Evolutionary conservation across 2,888 invertebrate species (phyloP), one percentile per base, ranked within the genome.

Genomic region (Drosophila birchii): DNA sequence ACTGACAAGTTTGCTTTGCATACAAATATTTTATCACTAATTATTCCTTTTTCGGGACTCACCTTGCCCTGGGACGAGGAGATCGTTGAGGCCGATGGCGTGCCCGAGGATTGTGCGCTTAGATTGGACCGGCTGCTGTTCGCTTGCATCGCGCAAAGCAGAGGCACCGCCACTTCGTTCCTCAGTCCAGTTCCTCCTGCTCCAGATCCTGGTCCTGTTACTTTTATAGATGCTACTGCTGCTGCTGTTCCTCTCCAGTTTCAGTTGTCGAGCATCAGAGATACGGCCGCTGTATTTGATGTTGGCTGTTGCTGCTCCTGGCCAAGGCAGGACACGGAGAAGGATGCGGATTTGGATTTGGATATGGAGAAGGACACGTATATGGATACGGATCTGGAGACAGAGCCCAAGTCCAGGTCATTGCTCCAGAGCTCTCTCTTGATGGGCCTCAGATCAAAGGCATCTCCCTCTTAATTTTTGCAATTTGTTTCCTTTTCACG

Each of bases 31-130:
- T 26, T 4, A 26, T 26, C 26, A 26, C 5, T 5, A 26, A 26
- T 26, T 26, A 26, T 26, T 26, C 26, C 26, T 26, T 26, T 23
- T 26, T 26, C 5, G 26, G 26, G 26, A 26, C 41, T 90, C 74
- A 91, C 91, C 90, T 91, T 91, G 69, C 91, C 91, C 81, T 84
- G 84, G 47, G 91, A 91, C 69, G 91, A 91, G 76, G 91, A 91
- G 78, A 91, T 90, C 56, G 91, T 91, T 75, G 91, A 91, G 77
- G 91, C 90, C 75, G 91, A 91, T 73, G 91, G 91, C 79, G 91
- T 91, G 79, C 90, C 91, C 80, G 91, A 91, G 81, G 91, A 91
- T 89, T 91, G 91, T 86, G 91, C 91, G 80, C 91, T 90, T 81
- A 91, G 78, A 70, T 90, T 90, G 64, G 91, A 88, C 77, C 91